Evolutionary conservation across 2,797 vertebrate species (phyloP).

Genomic region (Chelon auratus): DNA sequence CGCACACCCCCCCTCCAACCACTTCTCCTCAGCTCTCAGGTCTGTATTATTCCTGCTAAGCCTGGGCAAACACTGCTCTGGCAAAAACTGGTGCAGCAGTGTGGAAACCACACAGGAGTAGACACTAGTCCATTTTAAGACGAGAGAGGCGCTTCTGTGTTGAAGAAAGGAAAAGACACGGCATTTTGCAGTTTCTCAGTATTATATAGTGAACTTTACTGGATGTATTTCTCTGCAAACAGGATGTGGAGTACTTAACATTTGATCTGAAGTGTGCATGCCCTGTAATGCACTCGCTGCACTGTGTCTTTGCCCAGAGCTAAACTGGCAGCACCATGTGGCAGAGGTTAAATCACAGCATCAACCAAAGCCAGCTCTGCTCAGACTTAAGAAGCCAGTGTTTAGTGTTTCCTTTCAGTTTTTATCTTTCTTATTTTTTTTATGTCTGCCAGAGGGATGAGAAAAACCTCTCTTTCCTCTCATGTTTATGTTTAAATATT

Average conservation of each 20-base stretch:
- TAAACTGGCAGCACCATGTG: slow-evolving; percentile 14
- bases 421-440: not conserved
- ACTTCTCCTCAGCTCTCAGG: slow-evolving; percentile 18
- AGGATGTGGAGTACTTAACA: slow-evolving; percentile 14
- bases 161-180: not conserved
- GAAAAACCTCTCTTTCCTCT: not conserved
- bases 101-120: slow-evolving; percentile 1
- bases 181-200: not conserved
- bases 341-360: slow-evolving; percentile 25
- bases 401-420: not conserved
- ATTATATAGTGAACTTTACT: not conserved
- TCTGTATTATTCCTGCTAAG: slow-evolving; percentile 26
- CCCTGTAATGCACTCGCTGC: slow-evolving; percentile 35
- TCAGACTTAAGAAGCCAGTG: not conserved
- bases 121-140: slow-evolving; percentile 23
- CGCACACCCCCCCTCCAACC: slow-evolving; percentile 35
- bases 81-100: not conserved
- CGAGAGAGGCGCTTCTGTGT: slow-evolving; percentile 4
- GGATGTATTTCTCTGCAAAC: slow-evolving; percentile 10
- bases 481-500: not conserved
- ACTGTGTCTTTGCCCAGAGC: slow-evolving; percentile 34
- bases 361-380: slow-evolving; percentile 9
- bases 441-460: not conserved
- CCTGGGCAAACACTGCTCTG: slow-evolving; percentile 14
- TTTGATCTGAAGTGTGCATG: slow-evolving; percentile 10